A percentile compares a stretch with the other conserved stretches of the same genome.
These are phyloP conservation scores for Cynopterus sphinx DNA, from an alignment of 2,797 vertebrate species.

Conservation along the genomic window DNA sequence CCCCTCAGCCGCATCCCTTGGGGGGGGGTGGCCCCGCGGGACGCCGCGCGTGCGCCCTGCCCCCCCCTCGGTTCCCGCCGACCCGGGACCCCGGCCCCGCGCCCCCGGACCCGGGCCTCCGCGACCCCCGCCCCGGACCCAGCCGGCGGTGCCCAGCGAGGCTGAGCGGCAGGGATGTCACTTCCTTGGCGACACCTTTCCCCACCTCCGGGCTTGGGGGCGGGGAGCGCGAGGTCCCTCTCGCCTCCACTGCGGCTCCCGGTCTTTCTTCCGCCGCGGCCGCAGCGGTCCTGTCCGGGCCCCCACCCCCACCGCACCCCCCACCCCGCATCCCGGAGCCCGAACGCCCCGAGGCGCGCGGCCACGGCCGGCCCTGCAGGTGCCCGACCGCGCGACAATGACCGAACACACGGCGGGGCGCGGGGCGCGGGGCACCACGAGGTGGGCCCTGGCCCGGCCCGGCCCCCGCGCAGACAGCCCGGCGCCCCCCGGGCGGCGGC, in stretches of 20 bases:
- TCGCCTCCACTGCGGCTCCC: too few relatives aligned
- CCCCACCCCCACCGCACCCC: neutral
- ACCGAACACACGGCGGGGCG: too few relatives aligned
- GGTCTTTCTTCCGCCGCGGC: constrained; percentile 60
- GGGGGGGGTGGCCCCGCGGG: neutral
- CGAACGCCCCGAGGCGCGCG: constrained; percentile 72
- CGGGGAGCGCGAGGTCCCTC: neutral
- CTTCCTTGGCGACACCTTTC: constrained; percentile 80
- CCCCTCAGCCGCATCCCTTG: constrained; percentile 62
- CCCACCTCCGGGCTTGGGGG: constrained; percentile 62
- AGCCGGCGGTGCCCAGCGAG: constrained; percentile 5
- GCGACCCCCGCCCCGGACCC: neutral
- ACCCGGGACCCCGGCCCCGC: neutral
- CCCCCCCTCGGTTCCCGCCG: neutral
- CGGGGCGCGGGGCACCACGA: too few relatives aligned
- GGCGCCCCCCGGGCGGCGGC: too few relatives aligned
- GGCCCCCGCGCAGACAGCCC: neutral
- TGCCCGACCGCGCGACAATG: too few relatives aligned
- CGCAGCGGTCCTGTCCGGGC: constrained; percentile 74
- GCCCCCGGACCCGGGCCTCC: neutral
- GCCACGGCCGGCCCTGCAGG: constrained; percentile 80
- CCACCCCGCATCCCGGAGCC: constrained; percentile 69
- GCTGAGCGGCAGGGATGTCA: constrained; percentile 80
- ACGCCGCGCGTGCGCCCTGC: constrained; percentile 31
- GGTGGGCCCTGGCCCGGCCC: neutral